A percentile compares a stretch with the other conserved stretches of the same genome.
These are phyloP conservation scores for Asbolus verrucosus DNA, from an alignment of 1,140 invertebrate species.

Conservation along the genomic window DNA sequence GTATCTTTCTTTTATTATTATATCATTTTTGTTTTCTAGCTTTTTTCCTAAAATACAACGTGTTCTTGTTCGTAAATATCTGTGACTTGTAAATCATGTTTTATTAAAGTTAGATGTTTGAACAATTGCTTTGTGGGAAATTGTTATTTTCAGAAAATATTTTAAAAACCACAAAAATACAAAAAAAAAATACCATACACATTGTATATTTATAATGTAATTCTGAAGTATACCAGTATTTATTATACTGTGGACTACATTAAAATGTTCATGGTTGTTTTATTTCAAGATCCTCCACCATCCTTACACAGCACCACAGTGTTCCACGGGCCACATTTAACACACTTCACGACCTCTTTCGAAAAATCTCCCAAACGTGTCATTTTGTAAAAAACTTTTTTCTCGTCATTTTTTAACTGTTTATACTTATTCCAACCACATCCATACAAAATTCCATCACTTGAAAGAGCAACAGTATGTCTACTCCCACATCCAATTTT, in stretches of 20 bases:
- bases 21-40: constrained; percentile 45
- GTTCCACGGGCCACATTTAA: constrained; percentile 63
- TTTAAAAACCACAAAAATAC: constrained; percentile 65
- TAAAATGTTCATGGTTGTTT: constrained; percentile 61
- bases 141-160: constrained; percentile 68
- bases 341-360: constrained; percentile 46
- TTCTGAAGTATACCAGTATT: constrained; percentile 67
- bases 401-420: constrained; percentile 70
- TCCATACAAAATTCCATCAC: constrained; percentile 72
- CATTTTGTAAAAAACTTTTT: constrained; percentile 54
- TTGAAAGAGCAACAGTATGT: constrained; percentile 73
- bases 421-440: constrained; percentile 81
- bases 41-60: constrained; percentile 60
- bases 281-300: constrained; percentile 49
- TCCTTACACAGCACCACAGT: constrained; percentile 39
- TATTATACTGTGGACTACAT: constrained; percentile 67
- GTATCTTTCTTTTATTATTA: constrained; percentile 15
- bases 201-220: constrained; percentile 68
- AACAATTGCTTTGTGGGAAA: constrained; percentile 67
- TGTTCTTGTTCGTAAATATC: constrained; percentile 63
- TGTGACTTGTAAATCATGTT: constrained; percentile 63
- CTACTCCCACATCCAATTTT: constrained; percentile 76
- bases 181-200: constrained; percentile 65
- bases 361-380: constrained; percentile 54
- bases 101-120: constrained; percentile 66